Evolutionary conservation across 2,797 vertebrate species (phyloP), one percentile per base, ranked within the genome.

Genomic region (Tokudaia tokunoshimensis): DNA sequence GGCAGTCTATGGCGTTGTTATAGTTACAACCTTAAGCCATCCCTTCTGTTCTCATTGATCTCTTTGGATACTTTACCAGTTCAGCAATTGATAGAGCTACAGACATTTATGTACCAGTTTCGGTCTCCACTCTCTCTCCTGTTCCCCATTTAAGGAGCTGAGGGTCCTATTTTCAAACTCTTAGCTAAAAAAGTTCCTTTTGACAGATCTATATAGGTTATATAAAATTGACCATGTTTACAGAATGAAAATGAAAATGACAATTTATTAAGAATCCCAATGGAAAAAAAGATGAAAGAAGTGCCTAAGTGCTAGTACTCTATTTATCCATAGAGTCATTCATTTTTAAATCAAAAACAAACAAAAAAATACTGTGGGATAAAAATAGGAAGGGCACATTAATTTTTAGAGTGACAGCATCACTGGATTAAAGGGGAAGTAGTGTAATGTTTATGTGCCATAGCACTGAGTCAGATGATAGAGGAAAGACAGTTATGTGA

Each of bases 271-370:
- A 80, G 63, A 72, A 92, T 55, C 76, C 31, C 29, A 93, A 37
- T 1, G 65, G 52, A 59, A 92, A 74, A 74, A 74, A 92, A 13
- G 70, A 82, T 22, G 26, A 81, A 61, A 84, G 79, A 8, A 52
- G 17, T 19, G 67, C 31, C 26, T 24, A 92, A 79, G 37, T 59
- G 10, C 29, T 44, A 92, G 34, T 74, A 55, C 88, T 74, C 50
- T 91, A 57, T 79, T 79, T 93, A 75, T 81, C 72, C 37, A 79
- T 44, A 44, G 74, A 63, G 63, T 65, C 63, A 82, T 59, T 89
- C 82, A 79, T 75, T 92, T 92, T 89, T 65, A 76, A 95, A 81
- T 94, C n/a, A 97, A 80, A 88, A n/a, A 65, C 24, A 50, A 52
- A n/a, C n/a, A n/a, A 22, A 29, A 52, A 94, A 89, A 78, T 52